A percentile compares a stretch with the other conserved stretches of the same genome.
Evolutionary conservation across 2,888 invertebrate genomes (phyloP).

Genomic region (Metacarcinus magister): DNA sequence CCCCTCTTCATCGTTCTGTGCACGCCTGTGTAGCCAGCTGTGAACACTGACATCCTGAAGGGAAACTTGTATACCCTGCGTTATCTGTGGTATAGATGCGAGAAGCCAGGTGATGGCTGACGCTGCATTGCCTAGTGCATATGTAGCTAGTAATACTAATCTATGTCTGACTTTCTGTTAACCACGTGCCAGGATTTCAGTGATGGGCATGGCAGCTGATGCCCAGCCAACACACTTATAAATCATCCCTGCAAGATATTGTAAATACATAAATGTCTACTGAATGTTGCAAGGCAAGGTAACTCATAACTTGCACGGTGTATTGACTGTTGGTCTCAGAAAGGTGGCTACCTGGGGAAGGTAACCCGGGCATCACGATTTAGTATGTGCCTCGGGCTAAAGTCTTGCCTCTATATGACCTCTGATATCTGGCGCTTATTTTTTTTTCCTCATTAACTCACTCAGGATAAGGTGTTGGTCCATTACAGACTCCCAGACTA

Average conservation of each 20-base stretch:
- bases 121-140: not conserved
- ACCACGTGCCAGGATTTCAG: not conserved
- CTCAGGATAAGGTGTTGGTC: not conserved
- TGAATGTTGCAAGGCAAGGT: not conserved
- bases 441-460: too few species aligned
- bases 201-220: not conserved
- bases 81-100: not conserved
- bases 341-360: not conserved
- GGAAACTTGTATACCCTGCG: not conserved
- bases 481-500: not conserved
- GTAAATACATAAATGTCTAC: not conserved
- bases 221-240: not conserved
- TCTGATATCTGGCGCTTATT: too few species aligned
- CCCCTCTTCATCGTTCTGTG: not conserved
- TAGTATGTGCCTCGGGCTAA: not conserved
- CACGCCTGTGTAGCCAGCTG: not conserved
- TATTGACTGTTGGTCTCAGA: not conserved
- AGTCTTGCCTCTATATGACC: too few species aligned
- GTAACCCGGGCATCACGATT: not conserved
- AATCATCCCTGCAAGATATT: not conserved
- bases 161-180: not conserved
- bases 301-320: not conserved
- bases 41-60: not conserved
- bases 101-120: not conserved
- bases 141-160: not conserved